phyloP scores from a whole-genome alignment of 35 echinoderm and acorn worm genomes.

The Ophiothrix spiculata region DNA sequence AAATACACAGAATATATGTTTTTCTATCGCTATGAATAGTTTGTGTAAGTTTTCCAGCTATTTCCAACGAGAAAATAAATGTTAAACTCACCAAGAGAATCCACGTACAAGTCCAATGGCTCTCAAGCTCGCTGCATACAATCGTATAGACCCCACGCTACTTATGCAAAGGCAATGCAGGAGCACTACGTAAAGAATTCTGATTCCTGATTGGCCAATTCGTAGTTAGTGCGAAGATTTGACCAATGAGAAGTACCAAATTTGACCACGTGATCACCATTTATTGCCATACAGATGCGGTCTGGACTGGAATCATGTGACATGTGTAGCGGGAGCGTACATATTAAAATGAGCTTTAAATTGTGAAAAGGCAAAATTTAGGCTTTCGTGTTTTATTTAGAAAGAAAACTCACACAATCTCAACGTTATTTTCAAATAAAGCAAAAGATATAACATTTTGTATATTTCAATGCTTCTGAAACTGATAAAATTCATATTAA shows the following conservation, averaged over 20 bases:
- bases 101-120: neutral
- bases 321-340: slow-evolving; percentile 19
- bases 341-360: slow-evolving; percentile 16
- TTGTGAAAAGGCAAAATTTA: neutral
- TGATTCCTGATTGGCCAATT: slow-evolving; percentile 62
- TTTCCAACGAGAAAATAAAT: neutral
- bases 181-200: slow-evolving; percentile 40
- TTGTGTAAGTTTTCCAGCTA: neutral
- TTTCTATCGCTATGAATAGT: neutral
- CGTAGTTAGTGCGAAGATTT: slow-evolving; percentile 72
- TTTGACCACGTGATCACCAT: slow-evolving; percentile 7
- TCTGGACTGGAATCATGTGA: slow-evolving; percentile 26
- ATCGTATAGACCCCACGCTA: slow-evolving; percentile 63
- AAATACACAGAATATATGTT: neutral
- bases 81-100: slow-evolving; percentile 10
- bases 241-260: slow-evolving; percentile 58
- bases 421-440: too few relatives aligned
- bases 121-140: slow-evolving; percentile 11
- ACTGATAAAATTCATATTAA: too few relatives aligned
- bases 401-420: too few relatives aligned
- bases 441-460: too few relatives aligned
- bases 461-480: too few relatives aligned
- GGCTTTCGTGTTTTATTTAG: too few relatives aligned
- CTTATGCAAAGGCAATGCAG: slow-evolving; percentile 57
- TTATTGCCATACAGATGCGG: neutral